These are phyloP conservation scores for Poeciliopsis infans DNA, from an alignment of 2,797 vertebrate genomes.

Conservation along the genomic window DNA sequence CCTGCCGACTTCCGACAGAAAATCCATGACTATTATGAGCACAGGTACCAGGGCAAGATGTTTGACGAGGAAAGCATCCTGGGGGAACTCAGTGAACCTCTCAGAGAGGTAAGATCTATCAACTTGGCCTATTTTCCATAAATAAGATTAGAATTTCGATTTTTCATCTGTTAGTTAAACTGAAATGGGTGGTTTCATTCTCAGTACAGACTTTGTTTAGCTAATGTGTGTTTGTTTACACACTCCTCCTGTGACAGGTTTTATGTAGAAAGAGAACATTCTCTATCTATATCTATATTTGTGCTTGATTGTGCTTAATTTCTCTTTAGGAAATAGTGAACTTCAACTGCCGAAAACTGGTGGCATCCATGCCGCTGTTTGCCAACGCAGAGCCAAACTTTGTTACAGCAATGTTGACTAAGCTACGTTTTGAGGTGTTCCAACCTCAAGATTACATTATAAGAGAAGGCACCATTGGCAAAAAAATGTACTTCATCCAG, in stretches of 20 bases:
- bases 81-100: conserved; percentile 93
- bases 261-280: neutral
- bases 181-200: neutral
- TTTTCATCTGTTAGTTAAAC: neutral
- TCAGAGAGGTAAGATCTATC: conserved; percentile 86
- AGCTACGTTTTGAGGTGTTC: conserved; percentile 94
- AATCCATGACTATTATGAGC: conserved; percentile 97
- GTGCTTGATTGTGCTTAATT: neutral
- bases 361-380: conserved; percentile 93
- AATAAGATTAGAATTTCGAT: neutral
- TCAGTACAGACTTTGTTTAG: neutral
- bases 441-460: conserved; percentile 93
- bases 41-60: conserved; percentile 99
- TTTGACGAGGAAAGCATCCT: conserved; percentile 98
- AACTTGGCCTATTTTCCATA: conserved; percentile 3
- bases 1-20: conserved; percentile 96
- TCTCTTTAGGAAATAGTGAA: conserved; percentile 90
- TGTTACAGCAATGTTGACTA: conserved; percentile 93
- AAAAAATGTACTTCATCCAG: conserved; percentile 98
- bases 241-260: neutral
- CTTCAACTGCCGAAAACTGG: conserved; percentile 95
- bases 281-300: neutral
- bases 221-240: neutral
- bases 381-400: conserved; percentile 95
- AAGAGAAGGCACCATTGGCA: conserved; percentile 92